Evolutionary conservation across 2,113 vertebrate species (phyloP).

Genomic region (Cacatua alba): DNA sequence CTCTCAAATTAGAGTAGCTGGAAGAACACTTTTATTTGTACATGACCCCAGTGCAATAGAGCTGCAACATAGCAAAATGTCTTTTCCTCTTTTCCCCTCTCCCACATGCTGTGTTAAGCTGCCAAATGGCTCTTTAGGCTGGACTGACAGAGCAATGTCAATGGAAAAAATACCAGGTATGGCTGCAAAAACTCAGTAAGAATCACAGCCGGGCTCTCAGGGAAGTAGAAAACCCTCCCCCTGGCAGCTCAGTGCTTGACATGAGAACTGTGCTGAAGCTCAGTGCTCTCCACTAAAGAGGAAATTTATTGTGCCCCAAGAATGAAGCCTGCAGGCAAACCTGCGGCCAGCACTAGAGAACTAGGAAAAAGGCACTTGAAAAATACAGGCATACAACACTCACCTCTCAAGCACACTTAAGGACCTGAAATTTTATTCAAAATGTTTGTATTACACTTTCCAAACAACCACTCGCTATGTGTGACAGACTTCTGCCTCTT

Average conservation of each 20-base stretch:
- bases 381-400: background rate
- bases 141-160: background rate
- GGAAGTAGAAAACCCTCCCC: background rate
- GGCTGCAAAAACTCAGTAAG: background rate
- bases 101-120: background rate
- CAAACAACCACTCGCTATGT: background rate
- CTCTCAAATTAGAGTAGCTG: background rate
- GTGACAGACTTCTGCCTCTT: background rate
- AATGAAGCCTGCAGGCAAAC: background rate
- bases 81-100: background rate
- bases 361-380: conserved; percentile 7
- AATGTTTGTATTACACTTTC: conserved; percentile 6
- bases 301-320: background rate
- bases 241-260: background rate
- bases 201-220: background rate
- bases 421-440: background rate
- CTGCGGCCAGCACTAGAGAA: background rate
- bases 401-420: conserved; percentile 2
- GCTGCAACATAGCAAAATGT: background rate
- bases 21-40: conserved; percentile 1
- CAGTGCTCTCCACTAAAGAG: background rate
- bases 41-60: background rate
- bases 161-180: background rate
- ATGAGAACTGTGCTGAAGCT: background rate
- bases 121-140: background rate